Conservation (phyloP, 2,888 invertebrate genomes). For the Callyntrura sp. region DNA sequence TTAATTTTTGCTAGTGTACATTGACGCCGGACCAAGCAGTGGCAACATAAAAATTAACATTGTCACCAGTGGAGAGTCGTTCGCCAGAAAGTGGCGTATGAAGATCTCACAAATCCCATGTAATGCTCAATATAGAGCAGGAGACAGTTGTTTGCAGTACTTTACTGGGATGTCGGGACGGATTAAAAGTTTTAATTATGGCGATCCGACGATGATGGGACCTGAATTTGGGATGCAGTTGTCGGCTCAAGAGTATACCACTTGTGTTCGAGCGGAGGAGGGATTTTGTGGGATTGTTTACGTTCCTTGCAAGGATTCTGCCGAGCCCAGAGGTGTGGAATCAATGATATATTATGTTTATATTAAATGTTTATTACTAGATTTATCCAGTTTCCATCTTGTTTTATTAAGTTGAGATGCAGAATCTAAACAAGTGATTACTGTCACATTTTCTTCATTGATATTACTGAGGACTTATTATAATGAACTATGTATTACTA, state of each 20-base stretch:
- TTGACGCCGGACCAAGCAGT: constrained; percentile 92
- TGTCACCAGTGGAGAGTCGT: constrained; percentile 91
- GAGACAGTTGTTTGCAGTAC: constrained; percentile 84
- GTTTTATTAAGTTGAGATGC: background rate
- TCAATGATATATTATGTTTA: background rate
- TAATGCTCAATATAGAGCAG: constrained; percentile 89
- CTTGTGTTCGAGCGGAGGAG: constrained; percentile 83
- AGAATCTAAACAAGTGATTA: too few species aligned
- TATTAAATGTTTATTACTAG: background rate
- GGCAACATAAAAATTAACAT: constrained; percentile 93
- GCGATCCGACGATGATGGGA: constrained; percentile 81
- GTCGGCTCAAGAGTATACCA: constrained; percentile 84
- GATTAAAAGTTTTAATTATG: constrained; percentile 84
- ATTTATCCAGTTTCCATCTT: background rate
- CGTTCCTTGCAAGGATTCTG: constrained; percentile 83
- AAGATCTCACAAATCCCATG: constrained; percentile 92
- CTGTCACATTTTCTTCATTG: background rate
- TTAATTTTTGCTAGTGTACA: constrained; percentile 89
- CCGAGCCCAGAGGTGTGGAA: constrained; percentile 77
- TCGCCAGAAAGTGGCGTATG: constrained; percentile 92
- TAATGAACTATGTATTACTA: too few species aligned
- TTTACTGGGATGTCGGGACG: constrained; percentile 83
- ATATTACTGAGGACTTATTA: background rate
- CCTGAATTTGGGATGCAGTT: constrained; percentile 83
- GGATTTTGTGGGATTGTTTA: constrained; percentile 84